These are phyloP conservation scores for Biston betularia DNA, from an alignment of 2,888 invertebrate species.

Conservation along the genomic window DNA sequence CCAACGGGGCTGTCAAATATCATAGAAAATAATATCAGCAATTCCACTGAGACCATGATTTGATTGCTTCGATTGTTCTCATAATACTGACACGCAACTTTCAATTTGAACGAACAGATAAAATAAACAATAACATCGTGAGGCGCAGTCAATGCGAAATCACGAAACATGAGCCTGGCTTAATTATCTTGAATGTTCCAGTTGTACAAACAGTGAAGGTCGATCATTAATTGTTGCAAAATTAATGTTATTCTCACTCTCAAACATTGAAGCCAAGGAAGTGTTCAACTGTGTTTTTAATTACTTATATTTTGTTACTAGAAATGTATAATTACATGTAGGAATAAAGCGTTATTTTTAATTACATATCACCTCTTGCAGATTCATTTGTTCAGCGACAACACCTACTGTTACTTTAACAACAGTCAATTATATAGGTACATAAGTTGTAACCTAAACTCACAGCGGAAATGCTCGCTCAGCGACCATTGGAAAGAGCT, in stretches of 20 bases:
- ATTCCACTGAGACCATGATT: neutral
- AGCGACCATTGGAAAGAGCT: too few species aligned
- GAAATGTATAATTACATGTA: too few species aligned
- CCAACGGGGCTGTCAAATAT: too few species aligned
- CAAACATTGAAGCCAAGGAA: conserved; percentile 43
- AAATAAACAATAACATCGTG: conserved; percentile 33
- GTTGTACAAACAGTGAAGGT: conserved; percentile 16
- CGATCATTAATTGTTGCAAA: conserved; percentile 31
- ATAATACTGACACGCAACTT: conserved; percentile 22
- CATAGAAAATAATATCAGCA: neutral
- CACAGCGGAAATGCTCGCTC: too few species aligned
- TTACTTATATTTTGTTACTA: neutral
- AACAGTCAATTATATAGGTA: too few species aligned
- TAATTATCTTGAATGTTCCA: conserved; percentile 43
- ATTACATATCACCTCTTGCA: too few species aligned
- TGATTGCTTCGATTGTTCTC: conserved; percentile 13
- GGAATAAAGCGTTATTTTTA: too few species aligned
- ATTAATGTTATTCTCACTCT: conserved; percentile 40
- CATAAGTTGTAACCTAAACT: too few species aligned
- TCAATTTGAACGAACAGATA: conserved; percentile 33
- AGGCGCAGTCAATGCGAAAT: conserved; percentile 34
- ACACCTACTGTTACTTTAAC: too few species aligned
- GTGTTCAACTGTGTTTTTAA: conserved; percentile 38
- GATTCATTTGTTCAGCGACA: too few species aligned
- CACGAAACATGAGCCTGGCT: conserved; percentile 36